Evolutionary conservation across 1,140 invertebrate genomes (phyloP), one percentile per base, ranked within the genome.

Genomic region (Colletes gigas): DNA sequence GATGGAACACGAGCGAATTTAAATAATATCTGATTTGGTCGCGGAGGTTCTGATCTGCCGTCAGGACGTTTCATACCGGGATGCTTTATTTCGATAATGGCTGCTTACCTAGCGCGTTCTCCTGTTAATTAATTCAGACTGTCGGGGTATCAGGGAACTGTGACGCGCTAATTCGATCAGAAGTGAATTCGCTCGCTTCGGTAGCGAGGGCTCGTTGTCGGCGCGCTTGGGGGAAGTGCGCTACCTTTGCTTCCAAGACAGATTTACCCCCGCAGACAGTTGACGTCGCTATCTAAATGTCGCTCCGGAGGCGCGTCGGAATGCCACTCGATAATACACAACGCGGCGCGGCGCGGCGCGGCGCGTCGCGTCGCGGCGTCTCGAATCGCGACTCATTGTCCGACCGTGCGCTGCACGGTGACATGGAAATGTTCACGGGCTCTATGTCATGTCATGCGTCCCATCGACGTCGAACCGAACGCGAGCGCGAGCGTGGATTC

Each of bases 51-150:
- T n/a, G n/a, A 39, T 66, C 17, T 2, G 17, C 10, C 50, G 50
- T 50, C 30, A 65, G 15, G 47, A 19, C 72, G 67, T 57, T 71
- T 81, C 60, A 67, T 65, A 85, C 87, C 82, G 85, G 67, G 80
- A 47, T 55, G 89, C 84, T 87, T 90, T 88, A 90, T 92, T 88
- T 91, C 90, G 90, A 92, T 92, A 92, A 92, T 90, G 90, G 89
- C 89, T 91, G 90, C 89, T 91, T 92, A 91, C 82, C 83, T 91
- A 88, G 82, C 83, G 85, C 84, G 82, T 89, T 91, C 88, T 88
- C 81, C 87, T 90, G 92, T 93, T 93, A 93, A 93, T 93, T 93
- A 92, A 92, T 93, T 91, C 88, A 91, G 90, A 92, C 92, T 92
- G 91, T 90, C 90, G 90, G 89, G 89, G 90, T 93, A 93, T 93